Base-by-base conservation (phyloP, 2,797 vertebrate genomes). In the Chiroxiphia lanceolata region DNA sequence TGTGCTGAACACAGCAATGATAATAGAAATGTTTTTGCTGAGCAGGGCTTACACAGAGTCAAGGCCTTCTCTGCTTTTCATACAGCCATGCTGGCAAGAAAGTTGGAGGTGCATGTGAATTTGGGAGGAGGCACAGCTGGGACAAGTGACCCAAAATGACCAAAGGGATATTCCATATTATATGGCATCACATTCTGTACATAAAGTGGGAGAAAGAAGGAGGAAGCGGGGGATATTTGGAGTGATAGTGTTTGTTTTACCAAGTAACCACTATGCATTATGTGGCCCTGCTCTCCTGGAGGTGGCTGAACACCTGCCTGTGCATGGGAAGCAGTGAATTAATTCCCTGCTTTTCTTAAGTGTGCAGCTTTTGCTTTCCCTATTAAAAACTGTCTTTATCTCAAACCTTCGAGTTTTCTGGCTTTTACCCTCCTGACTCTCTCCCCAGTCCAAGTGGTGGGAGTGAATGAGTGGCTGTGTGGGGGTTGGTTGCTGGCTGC, bases 231-330 rank as follows among this genome's bases (percentile, higher is more conserved):
- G 6, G 19, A 44, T 23, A 54, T 65, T 36, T 45, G 29, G 38
- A 53, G 23, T 26, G 29, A 71, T 27, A 38, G 21, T 15, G 4
- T 59, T 78, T 71, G 21, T 19, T 31, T 71, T 59, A 25, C 44
- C 10, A 40, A 20, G 4, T 60, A 33, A 51, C 33, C 19, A 11
- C 45, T 38, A 38, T 0, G 0, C 3, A 10, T 64, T n/a, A 51
- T 34, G 19, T 33, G 11, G 17, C 4, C 13, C 18, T 67, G 67
- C 22, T 60, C 18, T 60, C 38, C 51, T 47, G 38, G 38, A 47
- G 14, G 34, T 34, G 29, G 15, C 57, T 59, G 80, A 83, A 78
- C 38, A 59, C 6, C 72, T 47, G 12, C 17, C n/a, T 53, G n/a
- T 9, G 21, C 67, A 44, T 11, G 36, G 59, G 21, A 33, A 59